These are phyloP conservation scores for Stegostoma tigrinum DNA, from an alignment of 2,113 vertebrate genomes.

Conservation along the genomic window DNA sequence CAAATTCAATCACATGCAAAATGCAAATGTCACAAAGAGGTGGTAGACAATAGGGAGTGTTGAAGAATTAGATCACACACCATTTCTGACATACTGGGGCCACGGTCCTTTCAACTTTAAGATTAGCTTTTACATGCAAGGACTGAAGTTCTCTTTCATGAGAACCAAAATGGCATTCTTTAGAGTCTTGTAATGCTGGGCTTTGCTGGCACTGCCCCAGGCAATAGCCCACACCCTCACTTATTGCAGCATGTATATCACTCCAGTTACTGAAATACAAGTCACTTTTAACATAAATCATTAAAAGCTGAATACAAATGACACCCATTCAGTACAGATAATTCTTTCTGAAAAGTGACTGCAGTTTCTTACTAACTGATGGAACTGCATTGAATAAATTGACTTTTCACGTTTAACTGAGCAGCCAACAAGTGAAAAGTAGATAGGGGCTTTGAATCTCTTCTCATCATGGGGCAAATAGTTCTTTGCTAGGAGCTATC, in stretches of 20 bases:
- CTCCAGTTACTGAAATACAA: not conserved
- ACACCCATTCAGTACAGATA: not conserved
- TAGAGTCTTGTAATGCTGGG: not conserved
- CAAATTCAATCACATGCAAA: slow-evolving; percentile 34
- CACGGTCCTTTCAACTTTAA: not conserved
- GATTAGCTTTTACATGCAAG: slow-evolving; percentile 19
- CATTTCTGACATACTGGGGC: not conserved
- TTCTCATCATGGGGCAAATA: not conserved
- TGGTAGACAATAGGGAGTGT: not conserved
- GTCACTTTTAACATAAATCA: slow-evolving; percentile 1
- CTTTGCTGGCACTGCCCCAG: not conserved
- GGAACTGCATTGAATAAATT: not conserved
- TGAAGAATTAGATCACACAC: slow-evolving; percentile 30
- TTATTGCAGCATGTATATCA: not conserved
- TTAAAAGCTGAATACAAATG: slow-evolving; percentile 12
- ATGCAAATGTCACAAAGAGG: slow-evolving; percentile 26
- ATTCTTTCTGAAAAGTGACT: slow-evolving; percentile 12
- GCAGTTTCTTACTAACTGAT: not conserved
- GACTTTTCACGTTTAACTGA: not conserved
- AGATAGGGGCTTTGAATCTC: not conserved
- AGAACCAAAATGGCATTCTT: not conserved
- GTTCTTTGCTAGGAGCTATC: not conserved
- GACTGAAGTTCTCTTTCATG: not conserved
- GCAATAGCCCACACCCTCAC: not conserved
- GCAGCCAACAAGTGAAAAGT: not conserved